Evolutionary conservation across 2,113 vertebrate species (phyloP).

Genomic region (Platysternon megacephalum): DNA sequence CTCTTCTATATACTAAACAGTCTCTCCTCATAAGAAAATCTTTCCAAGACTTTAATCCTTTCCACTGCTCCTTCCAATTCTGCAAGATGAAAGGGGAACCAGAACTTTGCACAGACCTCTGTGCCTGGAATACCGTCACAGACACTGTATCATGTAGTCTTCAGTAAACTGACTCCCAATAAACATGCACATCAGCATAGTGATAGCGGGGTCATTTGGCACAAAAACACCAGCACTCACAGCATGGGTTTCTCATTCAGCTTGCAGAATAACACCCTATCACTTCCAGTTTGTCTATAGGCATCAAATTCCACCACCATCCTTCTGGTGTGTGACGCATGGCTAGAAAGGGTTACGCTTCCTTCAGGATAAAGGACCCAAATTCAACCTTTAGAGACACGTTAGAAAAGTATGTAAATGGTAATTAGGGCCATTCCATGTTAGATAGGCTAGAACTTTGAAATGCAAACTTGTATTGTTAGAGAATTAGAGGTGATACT

Average conservation of each 20-base stretch:
- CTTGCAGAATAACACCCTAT: not conserved
- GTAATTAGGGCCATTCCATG: too few relatives aligned
- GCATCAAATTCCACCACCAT: not conserved
- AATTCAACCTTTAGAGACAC: too few relatives aligned
- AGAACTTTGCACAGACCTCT: not conserved
- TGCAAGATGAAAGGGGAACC: not conserved
- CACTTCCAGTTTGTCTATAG: not conserved
- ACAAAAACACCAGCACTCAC: not conserved
- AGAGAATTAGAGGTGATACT: too few relatives aligned
- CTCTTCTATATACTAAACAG: not conserved
- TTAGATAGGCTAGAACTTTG: too few relatives aligned
- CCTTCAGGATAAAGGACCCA: too few relatives aligned
- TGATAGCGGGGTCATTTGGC: too few relatives aligned
- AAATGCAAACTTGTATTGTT: too few relatives aligned
- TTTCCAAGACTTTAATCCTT: not conserved
- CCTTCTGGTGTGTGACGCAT: accelerated
- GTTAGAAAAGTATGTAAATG: too few relatives aligned
- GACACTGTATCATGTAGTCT: not conserved
- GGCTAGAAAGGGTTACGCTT: too few relatives aligned
- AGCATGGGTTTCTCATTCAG: not conserved
- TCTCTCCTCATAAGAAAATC: not conserved
- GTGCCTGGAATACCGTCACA: not conserved
- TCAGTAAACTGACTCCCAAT: too few relatives aligned
- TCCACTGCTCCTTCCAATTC: not conserved
- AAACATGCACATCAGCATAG: too few relatives aligned